Conservation (phyloP, 1,140 invertebrate genomes). For the Copidosoma floridanum region DNA sequence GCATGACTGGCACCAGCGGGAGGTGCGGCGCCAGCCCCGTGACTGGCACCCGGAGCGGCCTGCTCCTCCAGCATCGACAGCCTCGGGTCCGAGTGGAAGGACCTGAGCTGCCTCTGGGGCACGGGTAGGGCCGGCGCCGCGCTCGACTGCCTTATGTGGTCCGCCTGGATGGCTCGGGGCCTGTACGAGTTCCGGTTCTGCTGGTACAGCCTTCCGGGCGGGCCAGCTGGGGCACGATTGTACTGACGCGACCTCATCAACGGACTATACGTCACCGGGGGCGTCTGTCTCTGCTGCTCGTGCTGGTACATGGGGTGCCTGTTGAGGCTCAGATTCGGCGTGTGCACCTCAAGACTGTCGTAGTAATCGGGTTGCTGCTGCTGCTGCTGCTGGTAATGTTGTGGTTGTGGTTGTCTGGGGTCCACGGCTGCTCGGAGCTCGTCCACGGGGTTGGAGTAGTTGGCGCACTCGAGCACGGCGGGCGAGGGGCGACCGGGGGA, state of each 20-base stretch:
- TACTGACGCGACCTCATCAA: slow-evolving; percentile 10
- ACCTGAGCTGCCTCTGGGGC: slow-evolving; percentile 30
- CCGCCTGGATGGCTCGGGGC: slow-evolving; percentile 43
- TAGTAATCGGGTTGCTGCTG: slow-evolving; percentile 24
- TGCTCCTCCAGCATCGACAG: slow-evolving; percentile 39
- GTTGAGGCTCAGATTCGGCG: background rate
- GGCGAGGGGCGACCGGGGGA: background rate
- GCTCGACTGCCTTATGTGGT: slow-evolving; percentile 44
- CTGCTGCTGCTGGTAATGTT: too few species aligned
- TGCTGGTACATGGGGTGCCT: slow-evolving; percentile 5
- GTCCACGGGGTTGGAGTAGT: slow-evolving; percentile 46
- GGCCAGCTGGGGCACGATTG: background rate
- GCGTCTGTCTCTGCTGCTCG: background rate
- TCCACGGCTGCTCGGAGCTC: slow-evolving; percentile 40
- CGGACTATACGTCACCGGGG: slow-evolving; percentile 11
- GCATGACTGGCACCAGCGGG: slow-evolving; percentile 13
- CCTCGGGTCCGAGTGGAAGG: slow-evolving; percentile 48
- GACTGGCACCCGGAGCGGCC: background rate
- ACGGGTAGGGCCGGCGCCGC: background rate
- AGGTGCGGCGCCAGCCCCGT: too few species aligned
- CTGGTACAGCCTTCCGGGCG: background rate
- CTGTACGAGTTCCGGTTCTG: slow-evolving; percentile 35
- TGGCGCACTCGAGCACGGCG: slow-evolving; percentile 28
- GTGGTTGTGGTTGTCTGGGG: slow-evolving; percentile 43
- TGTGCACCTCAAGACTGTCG: slow-evolving; percentile 7